Evolutionary conservation across 2,888 invertebrate genomes (phyloP).

Genomic region (Eupithecia subumbrata): DNA sequence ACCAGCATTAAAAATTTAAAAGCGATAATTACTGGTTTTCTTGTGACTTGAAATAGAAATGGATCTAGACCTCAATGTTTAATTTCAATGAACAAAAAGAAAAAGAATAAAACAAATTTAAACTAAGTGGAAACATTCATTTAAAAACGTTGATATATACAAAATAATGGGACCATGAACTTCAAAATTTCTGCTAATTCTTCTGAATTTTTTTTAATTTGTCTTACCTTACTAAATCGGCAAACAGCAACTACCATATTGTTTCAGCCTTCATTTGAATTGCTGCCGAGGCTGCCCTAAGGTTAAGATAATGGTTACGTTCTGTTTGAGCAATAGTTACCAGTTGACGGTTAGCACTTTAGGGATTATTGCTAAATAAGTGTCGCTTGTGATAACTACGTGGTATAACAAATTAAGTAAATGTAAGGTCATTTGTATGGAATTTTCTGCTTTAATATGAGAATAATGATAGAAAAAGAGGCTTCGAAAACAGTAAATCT

Average conservation of each 20-base stretch:
- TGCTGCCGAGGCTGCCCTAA: slow-evolving; percentile 9
- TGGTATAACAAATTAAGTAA: background rate
- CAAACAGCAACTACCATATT: background rate
- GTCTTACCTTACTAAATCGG: too few species aligned
- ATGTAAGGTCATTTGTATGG: background rate
- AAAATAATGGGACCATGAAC: background rate
- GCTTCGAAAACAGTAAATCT: too few species aligned
- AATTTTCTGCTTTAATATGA: background rate
- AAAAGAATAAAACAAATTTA: too few species aligned
- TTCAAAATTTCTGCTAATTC: background rate
- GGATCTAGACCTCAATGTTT: too few species aligned
- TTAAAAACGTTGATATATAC: background rate
- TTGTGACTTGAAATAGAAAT: too few species aligned
- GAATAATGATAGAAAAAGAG: too few species aligned
- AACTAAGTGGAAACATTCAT: background rate
- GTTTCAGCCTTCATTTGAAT: slow-evolving; percentile 6
- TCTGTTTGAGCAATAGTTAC: slow-evolving; percentile 22
- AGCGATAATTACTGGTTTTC: background rate
- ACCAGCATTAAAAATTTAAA: background rate
- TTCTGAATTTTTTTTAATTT: background rate
- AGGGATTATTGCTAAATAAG: slow-evolving; percentile 22
- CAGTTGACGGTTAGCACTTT: slow-evolving; percentile 14
- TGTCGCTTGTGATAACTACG: slow-evolving; percentile 3
- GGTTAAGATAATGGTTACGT: slow-evolving; percentile 17
- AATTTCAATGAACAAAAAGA: too few species aligned